A percentile compares a stretch with the other conserved stretches of the same genome.
Evolutionary conservation across 2,888 invertebrate species (phyloP).

Genomic region (Melikaiella ostensackeni): DNA sequence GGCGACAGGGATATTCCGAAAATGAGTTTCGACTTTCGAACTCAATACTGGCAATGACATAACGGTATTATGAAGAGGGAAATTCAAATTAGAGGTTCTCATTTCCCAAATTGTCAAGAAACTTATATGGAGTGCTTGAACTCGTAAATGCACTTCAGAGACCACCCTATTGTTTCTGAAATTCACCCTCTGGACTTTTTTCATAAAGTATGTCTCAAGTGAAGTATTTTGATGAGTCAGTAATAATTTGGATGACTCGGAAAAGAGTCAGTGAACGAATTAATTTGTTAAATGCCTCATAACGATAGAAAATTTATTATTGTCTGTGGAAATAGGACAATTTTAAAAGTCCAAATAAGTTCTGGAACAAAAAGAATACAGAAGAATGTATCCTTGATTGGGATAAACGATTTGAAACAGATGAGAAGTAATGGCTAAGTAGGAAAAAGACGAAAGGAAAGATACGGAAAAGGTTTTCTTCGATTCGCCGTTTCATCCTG

Average conservation of each 20-base stretch:
- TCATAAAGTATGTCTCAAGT: background rate
- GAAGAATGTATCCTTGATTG: background rate
- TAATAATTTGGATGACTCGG: background rate
- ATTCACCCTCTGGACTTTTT: background rate
- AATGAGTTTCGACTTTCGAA: constrained; percentile 10
- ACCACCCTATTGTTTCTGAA: background rate
- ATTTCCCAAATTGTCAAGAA: background rate
- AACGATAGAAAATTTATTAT: too few relatives aligned
- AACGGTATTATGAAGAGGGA: background rate
- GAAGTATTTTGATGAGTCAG: background rate
- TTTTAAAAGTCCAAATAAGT: too few relatives aligned
- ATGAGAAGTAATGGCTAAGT: background rate
- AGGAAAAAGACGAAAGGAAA: constrained; percentile 3
- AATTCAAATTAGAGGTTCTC: background rate
- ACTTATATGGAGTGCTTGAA: background rate
- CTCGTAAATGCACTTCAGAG: background rate
- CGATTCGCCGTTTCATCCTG: constrained; percentile 53
- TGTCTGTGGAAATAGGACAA: too few relatives aligned
- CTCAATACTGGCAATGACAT: constrained; percentile 1
- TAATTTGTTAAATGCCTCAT: background rate
- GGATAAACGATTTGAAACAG: background rate
- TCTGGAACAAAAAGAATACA: background rate
- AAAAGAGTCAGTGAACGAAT: background rate
- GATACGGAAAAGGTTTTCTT: background rate
- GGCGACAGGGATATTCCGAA: constrained; percentile 4